These are phyloP conservation scores for Molossus alvarezi DNA, from an alignment of 2,797 vertebrate species.

Conservation along the genomic window DNA sequence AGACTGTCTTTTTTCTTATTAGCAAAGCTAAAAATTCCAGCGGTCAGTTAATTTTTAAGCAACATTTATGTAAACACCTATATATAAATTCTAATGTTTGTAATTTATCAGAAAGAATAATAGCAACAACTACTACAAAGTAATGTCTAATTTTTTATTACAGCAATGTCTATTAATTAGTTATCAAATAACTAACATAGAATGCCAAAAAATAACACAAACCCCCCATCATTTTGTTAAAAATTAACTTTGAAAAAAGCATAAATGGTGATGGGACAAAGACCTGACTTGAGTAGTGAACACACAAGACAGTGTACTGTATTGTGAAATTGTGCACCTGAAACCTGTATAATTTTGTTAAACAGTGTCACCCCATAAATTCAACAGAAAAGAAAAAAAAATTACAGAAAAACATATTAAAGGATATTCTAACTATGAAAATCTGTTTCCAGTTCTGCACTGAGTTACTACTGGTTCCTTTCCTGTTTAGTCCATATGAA, in stretches of 20 bases:
- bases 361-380: not conserved
- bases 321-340: not conserved
- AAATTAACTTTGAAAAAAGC: constrained; percentile 12
- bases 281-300: not conserved
- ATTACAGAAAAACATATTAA: not conserved
- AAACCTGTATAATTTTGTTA: not conserved
- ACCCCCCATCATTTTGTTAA: not conserved
- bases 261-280: not conserved
- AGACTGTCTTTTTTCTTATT: not conserved
- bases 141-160: constrained; percentile 12
- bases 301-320: not conserved
- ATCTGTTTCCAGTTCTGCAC: constrained; percentile 27
- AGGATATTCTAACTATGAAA: not conserved
- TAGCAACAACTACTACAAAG: not conserved
- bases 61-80: not conserved
- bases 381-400: not conserved
- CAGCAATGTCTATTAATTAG: not conserved
- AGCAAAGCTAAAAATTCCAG: constrained; percentile 44
- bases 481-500: constrained; percentile 21
- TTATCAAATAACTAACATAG: not conserved
- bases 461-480: not conserved
- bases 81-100: constrained; percentile 37
- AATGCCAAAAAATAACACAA: not conserved
- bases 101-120: constrained; percentile 23
- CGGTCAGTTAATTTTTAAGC: constrained; percentile 60